Conservation (phyloP, 53 echinoderm and acorn worm species). For the Crossaster papposus region DNA sequence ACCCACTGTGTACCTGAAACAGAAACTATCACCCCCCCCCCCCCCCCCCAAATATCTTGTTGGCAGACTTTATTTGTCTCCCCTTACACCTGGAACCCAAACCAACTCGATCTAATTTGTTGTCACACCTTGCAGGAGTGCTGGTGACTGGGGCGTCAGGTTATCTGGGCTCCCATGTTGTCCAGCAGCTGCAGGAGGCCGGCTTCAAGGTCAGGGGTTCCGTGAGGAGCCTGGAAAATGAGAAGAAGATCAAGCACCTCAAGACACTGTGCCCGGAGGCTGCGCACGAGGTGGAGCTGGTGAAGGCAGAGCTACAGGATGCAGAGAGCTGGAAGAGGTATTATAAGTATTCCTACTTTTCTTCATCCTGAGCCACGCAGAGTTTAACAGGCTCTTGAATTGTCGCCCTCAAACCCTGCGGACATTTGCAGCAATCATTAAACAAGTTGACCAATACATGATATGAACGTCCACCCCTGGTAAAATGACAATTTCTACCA, state of each 20-base stretch:
- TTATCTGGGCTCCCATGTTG: constrained; percentile 76
- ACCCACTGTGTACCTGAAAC: no score
- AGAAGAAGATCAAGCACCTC: constrained; percentile 76
- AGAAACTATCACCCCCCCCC: no score
- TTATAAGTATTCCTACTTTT: background rate
- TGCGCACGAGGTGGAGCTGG: constrained; percentile 80
- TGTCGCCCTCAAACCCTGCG: no score
- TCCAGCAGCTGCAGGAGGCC: constrained; percentile 73
- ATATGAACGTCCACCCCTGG: no score
- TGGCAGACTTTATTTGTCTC: background rate
- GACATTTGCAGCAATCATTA: no score
- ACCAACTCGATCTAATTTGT: constrained; percentile 16
- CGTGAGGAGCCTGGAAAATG: constrained; percentile 80
- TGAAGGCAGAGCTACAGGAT: constrained; percentile 81
- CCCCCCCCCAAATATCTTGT: background rate
- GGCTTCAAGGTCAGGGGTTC: constrained; percentile 85
- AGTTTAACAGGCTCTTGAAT: no score
- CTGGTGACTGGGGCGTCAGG: constrained; percentile 94
- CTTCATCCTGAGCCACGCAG: no score
- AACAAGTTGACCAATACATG: no score
- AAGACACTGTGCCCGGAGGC: constrained; percentile 80
- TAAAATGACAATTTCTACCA: no score
- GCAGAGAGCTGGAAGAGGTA: constrained; percentile 92
- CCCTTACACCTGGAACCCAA: constrained; percentile 16
- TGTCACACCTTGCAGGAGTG: constrained; percentile 69